These are phyloP conservation scores for Coregonus sp. DNA, from an alignment of 2,797 vertebrate species.

Conservation along the genomic window DNA sequence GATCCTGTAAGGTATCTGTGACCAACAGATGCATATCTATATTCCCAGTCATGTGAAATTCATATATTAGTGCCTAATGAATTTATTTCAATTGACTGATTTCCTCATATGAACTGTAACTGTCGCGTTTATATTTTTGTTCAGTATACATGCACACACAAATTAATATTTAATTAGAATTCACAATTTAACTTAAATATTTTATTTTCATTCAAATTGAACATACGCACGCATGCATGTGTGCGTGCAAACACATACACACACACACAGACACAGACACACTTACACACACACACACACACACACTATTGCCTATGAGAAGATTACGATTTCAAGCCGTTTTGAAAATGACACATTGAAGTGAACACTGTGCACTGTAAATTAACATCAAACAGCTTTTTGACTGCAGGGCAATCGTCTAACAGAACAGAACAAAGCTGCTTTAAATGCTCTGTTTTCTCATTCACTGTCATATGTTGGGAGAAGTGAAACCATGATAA, in stretches of 20 bases:
- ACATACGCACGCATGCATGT: not conserved
- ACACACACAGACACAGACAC: not conserved
- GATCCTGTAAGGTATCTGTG: too few species aligned
- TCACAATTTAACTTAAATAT: not conserved
- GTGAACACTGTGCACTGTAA: constrained; percentile 16
- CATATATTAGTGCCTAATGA: too few species aligned
- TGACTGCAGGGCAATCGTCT: constrained; percentile 29
- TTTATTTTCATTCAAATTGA: not conserved
- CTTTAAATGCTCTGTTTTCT: constrained; percentile 8
- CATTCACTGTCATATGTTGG: not conserved
- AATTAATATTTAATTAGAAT: not conserved
- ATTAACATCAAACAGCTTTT: constrained; percentile 36
- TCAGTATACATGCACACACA: not conserved
- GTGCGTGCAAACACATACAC: not conserved
- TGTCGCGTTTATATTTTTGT: too few species aligned
- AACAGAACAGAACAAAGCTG: constrained; percentile 14
- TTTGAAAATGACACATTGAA: constrained; percentile 16
- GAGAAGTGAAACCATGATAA: not conserved
- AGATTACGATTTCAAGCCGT: constrained; percentile 15
- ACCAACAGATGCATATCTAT: too few species aligned
- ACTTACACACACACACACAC: not conserved
- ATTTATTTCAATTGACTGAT: too few species aligned
- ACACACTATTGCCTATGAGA: constrained; percentile 8
- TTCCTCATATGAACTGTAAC: too few species aligned
- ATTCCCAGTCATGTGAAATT: too few species aligned